Percentiles rank a stretch among this genome's conserved stretches.
These are phyloP conservation scores for Sinosuthora webbiana DNA, from an alignment of 2,113 vertebrate genomes.

Conservation along the genomic window DNA sequence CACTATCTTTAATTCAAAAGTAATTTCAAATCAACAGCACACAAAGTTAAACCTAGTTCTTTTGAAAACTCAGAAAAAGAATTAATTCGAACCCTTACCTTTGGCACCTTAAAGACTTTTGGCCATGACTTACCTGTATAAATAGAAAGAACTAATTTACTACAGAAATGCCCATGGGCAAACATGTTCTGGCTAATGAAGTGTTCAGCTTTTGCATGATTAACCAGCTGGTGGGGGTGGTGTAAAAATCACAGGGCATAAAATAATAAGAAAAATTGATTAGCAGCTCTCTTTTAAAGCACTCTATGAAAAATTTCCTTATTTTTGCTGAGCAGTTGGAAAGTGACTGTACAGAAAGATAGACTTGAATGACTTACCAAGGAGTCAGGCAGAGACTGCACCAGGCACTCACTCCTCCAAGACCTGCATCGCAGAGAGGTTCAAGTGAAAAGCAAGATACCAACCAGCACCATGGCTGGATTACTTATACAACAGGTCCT, in stretches of 20 bases:
- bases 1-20: conserved; percentile 27
- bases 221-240: conserved; percentile 93
- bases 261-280: conserved; percentile 94
- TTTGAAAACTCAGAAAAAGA: conserved; percentile 45
- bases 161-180: conserved; percentile 88
- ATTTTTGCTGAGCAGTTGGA: conserved; percentile 49
- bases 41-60: conserved; percentile 47
- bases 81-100: conserved; percentile 80
- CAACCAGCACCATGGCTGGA: neutral
- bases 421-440: conserved; percentile 30
- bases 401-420: conserved; percentile 23
- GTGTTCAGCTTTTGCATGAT: conserved; percentile 92
- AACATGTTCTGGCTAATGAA: conserved; percentile 94
- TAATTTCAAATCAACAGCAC: conserved; percentile 25
- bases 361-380: conserved; percentile 54
- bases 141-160: conserved; percentile 87
- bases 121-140: conserved; percentile 85
- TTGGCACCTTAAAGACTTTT: conserved; percentile 80
- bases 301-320: conserved; percentile 65
- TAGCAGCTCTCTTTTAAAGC: conserved; percentile 87
- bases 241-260: conserved; percentile 89
- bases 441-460: conserved; percentile 48
- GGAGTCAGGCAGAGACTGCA: conserved; percentile 7
- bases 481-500: conserved; percentile 55
- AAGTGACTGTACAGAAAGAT: conserved; percentile 22